phyloP scores from a whole-genome alignment of 2,113 vertebrate species.

The Hyaena hyaena region DNA sequence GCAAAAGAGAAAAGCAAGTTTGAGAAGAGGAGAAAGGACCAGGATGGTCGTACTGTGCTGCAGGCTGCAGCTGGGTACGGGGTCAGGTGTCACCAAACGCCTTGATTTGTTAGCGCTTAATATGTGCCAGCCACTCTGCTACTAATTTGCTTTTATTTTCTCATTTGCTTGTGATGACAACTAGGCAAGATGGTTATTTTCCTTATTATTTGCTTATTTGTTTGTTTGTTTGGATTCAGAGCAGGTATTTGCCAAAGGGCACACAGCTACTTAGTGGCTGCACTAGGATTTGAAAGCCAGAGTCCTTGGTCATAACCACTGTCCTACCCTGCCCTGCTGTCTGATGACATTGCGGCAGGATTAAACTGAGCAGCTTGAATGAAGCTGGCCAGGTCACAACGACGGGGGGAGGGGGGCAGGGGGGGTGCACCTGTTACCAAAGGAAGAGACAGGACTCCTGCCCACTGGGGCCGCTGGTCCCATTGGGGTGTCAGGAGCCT shows the following conservation, averaged over 20 bases:
- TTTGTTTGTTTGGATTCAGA: neutral
- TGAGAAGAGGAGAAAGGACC: neutral
- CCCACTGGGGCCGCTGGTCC: neutral
- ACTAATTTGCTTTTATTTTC: neutral
- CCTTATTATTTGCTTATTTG: neutral
- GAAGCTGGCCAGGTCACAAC: neutral
- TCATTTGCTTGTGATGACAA: neutral
- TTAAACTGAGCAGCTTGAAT: neutral
- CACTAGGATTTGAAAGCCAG: neutral
- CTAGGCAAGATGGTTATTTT: neutral
- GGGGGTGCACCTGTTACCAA: neutral
- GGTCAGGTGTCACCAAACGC: neutral
- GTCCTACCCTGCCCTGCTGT: neutral
- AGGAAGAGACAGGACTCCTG: neutral
- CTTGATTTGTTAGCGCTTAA: neutral
- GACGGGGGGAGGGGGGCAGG: neutral
- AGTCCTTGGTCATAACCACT: neutral
- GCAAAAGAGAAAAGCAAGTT: slow-evolving; percentile 49
- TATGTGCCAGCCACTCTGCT: neutral
- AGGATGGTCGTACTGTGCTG: neutral
- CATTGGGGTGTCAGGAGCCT: neutral
- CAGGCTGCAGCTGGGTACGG: neutral
- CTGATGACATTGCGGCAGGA: neutral
- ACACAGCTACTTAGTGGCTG: neutral
- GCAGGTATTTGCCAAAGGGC: neutral